A percentile compares a stretch with the other conserved stretches of the same genome.
Conservation (phyloP, 1,140 invertebrate genomes). For the Drosophila prosaltans region DNA sequence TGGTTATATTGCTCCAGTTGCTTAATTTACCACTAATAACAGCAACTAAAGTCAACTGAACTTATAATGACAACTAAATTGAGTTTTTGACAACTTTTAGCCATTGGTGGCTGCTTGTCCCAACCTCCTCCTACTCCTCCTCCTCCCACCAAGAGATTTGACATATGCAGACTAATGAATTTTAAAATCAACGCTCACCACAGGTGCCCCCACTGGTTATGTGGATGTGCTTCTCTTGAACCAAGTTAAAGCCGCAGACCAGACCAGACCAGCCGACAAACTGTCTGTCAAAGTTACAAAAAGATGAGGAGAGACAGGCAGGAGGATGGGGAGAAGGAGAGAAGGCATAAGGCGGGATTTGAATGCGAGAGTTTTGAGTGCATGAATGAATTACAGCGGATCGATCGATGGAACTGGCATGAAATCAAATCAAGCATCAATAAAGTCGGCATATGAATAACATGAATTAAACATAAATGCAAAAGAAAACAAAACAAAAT, state of each 20-base stretch:
- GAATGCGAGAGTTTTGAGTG: conserved; percentile 65
- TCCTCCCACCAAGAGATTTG: conserved; percentile 39
- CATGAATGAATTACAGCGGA: conserved; percentile 76
- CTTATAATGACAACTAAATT: conserved; percentile 81
- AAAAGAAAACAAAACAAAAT: conserved; percentile 39
- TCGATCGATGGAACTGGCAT: conserved; percentile 26
- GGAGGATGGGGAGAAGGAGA: neutral
- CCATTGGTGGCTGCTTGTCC: neutral
- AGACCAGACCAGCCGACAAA: conserved; percentile 53
- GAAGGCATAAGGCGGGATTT: conserved; percentile 38
- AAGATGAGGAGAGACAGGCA: neutral
- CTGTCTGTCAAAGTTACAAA: conserved; percentile 74
- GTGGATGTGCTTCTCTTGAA: conserved; percentile 24
- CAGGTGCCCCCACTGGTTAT: conserved; percentile 62
- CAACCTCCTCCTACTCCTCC: too few relatives aligned
- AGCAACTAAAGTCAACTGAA: conserved; percentile 29
- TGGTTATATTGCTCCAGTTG: conserved; percentile 35
- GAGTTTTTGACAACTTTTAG: conserved; percentile 63
- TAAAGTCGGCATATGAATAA: conserved; percentile 81
- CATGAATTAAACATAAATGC: conserved; percentile 82
- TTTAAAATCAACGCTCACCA: conserved; percentile 82
- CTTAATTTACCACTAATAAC: conserved; percentile 58
- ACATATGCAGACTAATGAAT: conserved; percentile 83
- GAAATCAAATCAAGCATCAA: conserved; percentile 80
- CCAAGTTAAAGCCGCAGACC: conserved; percentile 12